Evolutionary conservation across 2,113 vertebrate species (phyloP).

Genomic region (Chrysochloris asiatica): DNA sequence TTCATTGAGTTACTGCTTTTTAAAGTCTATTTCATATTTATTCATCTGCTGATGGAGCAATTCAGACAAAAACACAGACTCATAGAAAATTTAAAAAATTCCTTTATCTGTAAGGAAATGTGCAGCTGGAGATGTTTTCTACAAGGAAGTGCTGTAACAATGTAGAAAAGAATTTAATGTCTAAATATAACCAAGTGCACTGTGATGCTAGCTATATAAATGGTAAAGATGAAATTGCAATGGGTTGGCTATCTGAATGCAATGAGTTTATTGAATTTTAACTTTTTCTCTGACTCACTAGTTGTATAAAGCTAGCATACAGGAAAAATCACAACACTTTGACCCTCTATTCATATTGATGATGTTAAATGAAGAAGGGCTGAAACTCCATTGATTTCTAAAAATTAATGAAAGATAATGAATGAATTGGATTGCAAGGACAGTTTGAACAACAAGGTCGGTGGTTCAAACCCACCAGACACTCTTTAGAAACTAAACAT

Average conservation of each 20-base stretch:
- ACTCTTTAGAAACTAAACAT: too few relatives aligned
- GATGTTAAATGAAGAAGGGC: background rate
- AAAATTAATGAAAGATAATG: too few relatives aligned
- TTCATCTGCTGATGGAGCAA: slow-evolving; percentile 15
- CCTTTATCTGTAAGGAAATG: slow-evolving; percentile 38
- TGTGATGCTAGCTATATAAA: background rate
- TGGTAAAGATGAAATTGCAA: background rate
- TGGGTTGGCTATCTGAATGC: background rate
- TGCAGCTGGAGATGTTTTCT: slow-evolving; percentile 33
- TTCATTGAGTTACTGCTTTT: background rate
- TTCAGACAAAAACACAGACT: slow-evolving; percentile 31
- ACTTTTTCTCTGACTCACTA: background rate
- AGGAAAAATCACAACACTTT: background rate
- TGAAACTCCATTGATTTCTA: background rate
- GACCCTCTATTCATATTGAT: too few relatives aligned
- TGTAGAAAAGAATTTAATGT: background rate
- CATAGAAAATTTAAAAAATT: background rate
- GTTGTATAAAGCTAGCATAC: background rate
- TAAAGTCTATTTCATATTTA: slow-evolving; percentile 9
- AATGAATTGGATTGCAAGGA: too few relatives aligned
- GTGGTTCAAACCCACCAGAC: too few relatives aligned
- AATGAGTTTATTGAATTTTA: background rate
- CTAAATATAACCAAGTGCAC: background rate
- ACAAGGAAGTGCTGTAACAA: background rate
- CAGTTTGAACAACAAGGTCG: too few relatives aligned